Conservation (phyloP, 2,113 vertebrate species). For the Gnathonemus echidnorhynchus region DNA sequence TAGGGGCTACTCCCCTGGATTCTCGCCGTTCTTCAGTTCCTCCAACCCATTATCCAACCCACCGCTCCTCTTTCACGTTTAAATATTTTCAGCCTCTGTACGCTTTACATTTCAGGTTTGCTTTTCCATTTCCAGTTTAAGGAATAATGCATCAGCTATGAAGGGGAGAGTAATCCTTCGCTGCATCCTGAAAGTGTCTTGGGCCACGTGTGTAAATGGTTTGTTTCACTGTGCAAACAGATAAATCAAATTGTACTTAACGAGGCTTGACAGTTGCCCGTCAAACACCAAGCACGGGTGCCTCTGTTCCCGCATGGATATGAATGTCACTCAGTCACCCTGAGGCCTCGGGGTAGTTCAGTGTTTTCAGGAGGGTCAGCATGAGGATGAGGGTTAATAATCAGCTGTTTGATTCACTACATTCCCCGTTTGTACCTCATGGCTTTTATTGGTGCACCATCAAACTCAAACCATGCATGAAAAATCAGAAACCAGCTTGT, state of each 20-base stretch:
- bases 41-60: neutral
- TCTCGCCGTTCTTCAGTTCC: neutral
- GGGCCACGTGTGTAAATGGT: neutral
- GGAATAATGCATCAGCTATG: neutral
- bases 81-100: neutral
- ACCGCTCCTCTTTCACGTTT: neutral
- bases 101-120: neutral
- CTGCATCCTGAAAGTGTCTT: neutral
- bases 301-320: neutral
- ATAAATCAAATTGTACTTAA: neutral
- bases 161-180: neutral
- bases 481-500: neutral
- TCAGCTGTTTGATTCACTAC: neutral
- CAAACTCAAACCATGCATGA: conserved; percentile 10
- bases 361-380: neutral
- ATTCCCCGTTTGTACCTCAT: neutral
- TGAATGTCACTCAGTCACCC: neutral
- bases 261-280: neutral
- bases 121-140: neutral
- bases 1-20: neutral
- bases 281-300: neutral
- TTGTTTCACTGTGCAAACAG: neutral
- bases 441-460: neutral
- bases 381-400: neutral
- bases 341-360: neutral